Percentiles rank a stretch among this genome's conserved stretches.
phyloP scores from a whole-genome alignment of 2,113 vertebrate species.

The Sebastes schlegelii region DNA sequence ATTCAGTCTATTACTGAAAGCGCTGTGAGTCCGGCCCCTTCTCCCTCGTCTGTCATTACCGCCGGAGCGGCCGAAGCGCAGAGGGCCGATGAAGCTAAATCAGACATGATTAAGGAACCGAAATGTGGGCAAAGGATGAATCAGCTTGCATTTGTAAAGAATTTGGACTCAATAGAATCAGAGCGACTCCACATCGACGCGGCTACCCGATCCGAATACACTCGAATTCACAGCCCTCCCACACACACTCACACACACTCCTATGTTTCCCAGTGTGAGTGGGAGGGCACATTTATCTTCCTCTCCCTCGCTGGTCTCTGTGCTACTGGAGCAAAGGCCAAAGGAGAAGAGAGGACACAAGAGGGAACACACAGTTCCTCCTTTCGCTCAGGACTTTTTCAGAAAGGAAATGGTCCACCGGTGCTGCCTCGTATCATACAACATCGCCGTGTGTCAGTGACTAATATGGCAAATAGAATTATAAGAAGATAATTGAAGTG shows the following conservation, averaged over 20 bases:
- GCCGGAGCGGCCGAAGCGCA: slow-evolving; percentile 31
- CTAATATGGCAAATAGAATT: slow-evolving; percentile 43
- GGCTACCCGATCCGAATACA: background rate
- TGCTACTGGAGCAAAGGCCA: slow-evolving; percentile 68
- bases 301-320: slow-evolving; percentile 47
- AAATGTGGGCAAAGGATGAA: slow-evolving; percentile 39
- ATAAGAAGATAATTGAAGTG: slow-evolving; percentile 61
- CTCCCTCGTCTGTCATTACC: slow-evolving; percentile 38
- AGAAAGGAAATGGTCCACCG: slow-evolving; percentile 39
- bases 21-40: slow-evolving; percentile 15
- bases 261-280: background rate
- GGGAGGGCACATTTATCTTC: slow-evolving; percentile 32
- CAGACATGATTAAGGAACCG: slow-evolving; percentile 53
- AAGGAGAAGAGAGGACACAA: slow-evolving; percentile 59
- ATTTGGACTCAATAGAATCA: slow-evolving; percentile 30
- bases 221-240: slow-evolving; percentile 2
- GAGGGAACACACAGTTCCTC: slow-evolving; percentile 73
- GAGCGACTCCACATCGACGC: slow-evolving; percentile 5
- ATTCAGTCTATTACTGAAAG: slow-evolving; percentile 59
- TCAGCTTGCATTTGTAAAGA: slow-evolving; percentile 34
- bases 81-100: slow-evolving; percentile 44
- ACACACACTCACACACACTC: slow-evolving; percentile 20
- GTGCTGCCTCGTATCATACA: slow-evolving; percentile 21
- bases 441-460: slow-evolving; percentile 26
- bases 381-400: slow-evolving; percentile 24